A percentile compares a stretch with the other conserved stretches of the same genome.
phyloP scores from a whole-genome alignment of 2,113 vertebrate species.

The Muscicapa adusta region DNA sequence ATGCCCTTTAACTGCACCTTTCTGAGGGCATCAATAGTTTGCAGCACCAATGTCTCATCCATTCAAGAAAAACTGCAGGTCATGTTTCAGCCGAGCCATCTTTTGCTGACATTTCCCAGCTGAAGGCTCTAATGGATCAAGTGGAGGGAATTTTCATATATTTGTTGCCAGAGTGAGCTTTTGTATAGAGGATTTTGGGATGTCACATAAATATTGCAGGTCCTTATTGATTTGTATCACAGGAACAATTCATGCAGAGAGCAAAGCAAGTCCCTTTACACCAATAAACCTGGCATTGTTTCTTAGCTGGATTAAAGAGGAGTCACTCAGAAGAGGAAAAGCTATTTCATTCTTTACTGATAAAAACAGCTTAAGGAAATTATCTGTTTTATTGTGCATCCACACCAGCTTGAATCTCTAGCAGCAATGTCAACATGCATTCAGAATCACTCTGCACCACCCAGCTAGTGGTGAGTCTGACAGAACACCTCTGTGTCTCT shows the following conservation, averaged over 20 bases:
- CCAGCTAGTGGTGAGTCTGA: neutral
- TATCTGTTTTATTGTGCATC: neutral
- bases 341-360: neutral
- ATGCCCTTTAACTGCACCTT: neutral
- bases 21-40: neutral
- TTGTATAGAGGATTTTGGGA: neutral
- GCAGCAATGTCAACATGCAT: accelerated
- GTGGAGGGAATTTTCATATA: neutral
- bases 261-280: neutral
- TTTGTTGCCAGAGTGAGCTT: neutral
- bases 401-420: neutral
- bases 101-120: neutral
- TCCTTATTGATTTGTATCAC: constrained; percentile 8
- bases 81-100: neutral
- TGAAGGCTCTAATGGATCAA: neutral
- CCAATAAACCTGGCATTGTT: neutral
- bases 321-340: neutral
- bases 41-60: neutral
- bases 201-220: constrained; percentile 36
- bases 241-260: neutral
- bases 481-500: neutral
- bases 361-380: neutral
- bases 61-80: constrained; percentile 19
- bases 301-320: neutral
- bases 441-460: neutral